phyloP scores from a whole-genome alignment of 2,797 vertebrate species.

The Euthynnus affinis region DNA sequence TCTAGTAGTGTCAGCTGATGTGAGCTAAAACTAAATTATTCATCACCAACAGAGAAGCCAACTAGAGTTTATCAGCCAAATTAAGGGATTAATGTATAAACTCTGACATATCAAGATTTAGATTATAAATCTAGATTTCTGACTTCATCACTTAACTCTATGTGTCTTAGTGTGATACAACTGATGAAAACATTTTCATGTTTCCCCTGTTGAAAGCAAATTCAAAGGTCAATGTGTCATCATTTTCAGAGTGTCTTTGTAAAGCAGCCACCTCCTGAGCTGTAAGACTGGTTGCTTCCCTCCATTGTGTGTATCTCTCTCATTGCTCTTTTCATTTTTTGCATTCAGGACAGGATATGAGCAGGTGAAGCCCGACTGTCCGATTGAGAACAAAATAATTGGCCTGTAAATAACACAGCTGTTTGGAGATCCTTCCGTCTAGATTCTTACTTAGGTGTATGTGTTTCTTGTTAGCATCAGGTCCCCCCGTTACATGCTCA shows the following conservation, averaged over 20 bases:
- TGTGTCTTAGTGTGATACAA: constrained; percentile 8
- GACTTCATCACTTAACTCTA: background rate
- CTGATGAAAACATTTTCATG: constrained; percentile 12
- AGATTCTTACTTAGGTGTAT: constrained; percentile 4
- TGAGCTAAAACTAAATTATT: constrained; percentile 14
- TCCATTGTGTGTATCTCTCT: background rate
- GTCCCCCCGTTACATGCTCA: background rate
- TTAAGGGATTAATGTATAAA: background rate
- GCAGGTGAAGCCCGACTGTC: constrained; percentile 28
- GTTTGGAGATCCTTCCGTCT: background rate
- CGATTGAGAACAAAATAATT: constrained; percentile 41
- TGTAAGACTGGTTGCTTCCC: background rate
- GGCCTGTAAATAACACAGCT: constrained; percentile 26
- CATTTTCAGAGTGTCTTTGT: background rate
- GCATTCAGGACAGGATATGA: constrained; percentile 9
- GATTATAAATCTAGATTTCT: background rate
- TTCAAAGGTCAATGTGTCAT: constrained; percentile 38
- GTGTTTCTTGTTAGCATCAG: constrained; percentile 20
- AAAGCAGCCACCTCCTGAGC: constrained; percentile 16
- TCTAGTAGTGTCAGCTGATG: constrained; percentile 16
- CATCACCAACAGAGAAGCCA: background rate
- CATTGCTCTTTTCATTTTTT: constrained; percentile 9
- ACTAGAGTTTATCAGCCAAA: background rate
- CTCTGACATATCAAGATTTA: background rate
- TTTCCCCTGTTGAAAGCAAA: constrained; percentile 8